Percentiles rank a stretch among this genome's conserved stretches.
Conservation (phyloP, 2,113 vertebrate genomes). For the Scartelaos histophorus region DNA sequence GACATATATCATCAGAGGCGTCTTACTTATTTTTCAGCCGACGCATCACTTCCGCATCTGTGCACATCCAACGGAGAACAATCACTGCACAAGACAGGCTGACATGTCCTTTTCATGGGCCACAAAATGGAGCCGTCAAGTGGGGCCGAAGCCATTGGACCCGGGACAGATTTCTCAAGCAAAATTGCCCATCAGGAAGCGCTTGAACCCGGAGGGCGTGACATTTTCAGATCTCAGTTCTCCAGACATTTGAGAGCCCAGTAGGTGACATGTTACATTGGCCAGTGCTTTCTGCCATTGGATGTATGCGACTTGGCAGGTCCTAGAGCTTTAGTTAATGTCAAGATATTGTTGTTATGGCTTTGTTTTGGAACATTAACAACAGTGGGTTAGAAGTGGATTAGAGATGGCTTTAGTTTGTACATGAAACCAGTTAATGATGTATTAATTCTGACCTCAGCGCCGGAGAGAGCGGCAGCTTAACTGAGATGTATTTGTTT, state of each 20-base stretch:
- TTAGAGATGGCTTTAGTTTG: neutral
- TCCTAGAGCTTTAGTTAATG: conserved; percentile 43
- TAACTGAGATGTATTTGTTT: no score
- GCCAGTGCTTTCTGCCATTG: conserved; percentile 38
- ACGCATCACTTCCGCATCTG: conserved; percentile 31
- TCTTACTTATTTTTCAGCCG: conserved; percentile 12
- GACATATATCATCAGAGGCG: conserved; percentile 14
- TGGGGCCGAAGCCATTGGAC: conserved; percentile 49
- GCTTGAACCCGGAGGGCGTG: conserved; percentile 58
- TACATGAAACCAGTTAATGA: neutral
- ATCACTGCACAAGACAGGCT: conserved; percentile 44
- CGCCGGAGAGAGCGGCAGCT: no score
- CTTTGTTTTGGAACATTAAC: conserved; percentile 2
- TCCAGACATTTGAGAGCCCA: conserved; percentile 60
- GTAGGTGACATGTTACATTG: conserved; percentile 45
- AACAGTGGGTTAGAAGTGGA: neutral
- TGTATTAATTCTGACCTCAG: no score
- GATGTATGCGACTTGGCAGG: conserved; percentile 51
- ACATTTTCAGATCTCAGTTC: conserved; percentile 64
- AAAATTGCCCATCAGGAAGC: conserved; percentile 44
- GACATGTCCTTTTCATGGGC: conserved; percentile 62
- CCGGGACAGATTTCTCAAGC: conserved; percentile 44
- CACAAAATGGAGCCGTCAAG: conserved; percentile 61
- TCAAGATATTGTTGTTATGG: conserved; percentile 21
- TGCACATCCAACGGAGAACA: conserved; percentile 32